These are phyloP conservation scores for Eledona agricola DNA, from an alignment of 2,888 invertebrate genomes.

Conservation along the genomic window DNA sequence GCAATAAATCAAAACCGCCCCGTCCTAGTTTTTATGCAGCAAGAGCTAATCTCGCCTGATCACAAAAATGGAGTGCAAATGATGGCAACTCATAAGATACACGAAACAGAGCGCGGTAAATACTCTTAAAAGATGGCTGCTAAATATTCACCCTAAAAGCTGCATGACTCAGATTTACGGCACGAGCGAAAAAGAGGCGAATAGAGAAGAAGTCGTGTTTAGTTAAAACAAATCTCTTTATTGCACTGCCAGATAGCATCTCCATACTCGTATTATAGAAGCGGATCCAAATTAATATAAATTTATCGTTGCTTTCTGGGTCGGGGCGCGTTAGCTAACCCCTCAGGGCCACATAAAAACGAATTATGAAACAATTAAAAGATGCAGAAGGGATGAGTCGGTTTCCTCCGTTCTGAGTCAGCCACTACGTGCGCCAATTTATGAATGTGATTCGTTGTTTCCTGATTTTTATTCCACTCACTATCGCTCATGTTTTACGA, in stretches of 20 bases:
- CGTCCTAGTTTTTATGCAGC: no score
- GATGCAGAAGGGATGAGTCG: slow-evolving; percentile 25
- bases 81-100: slow-evolving; percentile 39
- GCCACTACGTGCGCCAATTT: slow-evolving; percentile 35
- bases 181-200: slow-evolving; percentile 5
- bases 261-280: slow-evolving; percentile 8
- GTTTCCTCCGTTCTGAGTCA: slow-evolving; percentile 30
- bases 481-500: slow-evolving; percentile 36
- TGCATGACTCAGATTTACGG: slow-evolving; percentile 42
- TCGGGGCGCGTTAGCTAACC: slow-evolving; percentile 18
- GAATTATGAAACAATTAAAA: slow-evolving; percentile 37
- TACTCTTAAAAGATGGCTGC: slow-evolving; percentile 42
- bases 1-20: slow-evolving; percentile 26
- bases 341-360: slow-evolving; percentile 32
- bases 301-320: slow-evolving; percentile 23
- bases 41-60: slow-evolving; percentile 36
- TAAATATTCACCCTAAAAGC: slow-evolving; percentile 48
- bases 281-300: slow-evolving; percentile 25
- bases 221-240: slow-evolving; percentile 16
- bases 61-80: slow-evolving; percentile 45
- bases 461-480: slow-evolving; percentile 36
- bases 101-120: slow-evolving; percentile 28
- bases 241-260: slow-evolving; percentile 20
- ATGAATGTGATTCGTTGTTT: slow-evolving; percentile 39
- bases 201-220: slow-evolving; percentile 10